These are phyloP conservation scores for Drosophila hawaiiensis DNA, from an alignment of 2,888 invertebrate species.

Conservation along the genomic window DNA sequence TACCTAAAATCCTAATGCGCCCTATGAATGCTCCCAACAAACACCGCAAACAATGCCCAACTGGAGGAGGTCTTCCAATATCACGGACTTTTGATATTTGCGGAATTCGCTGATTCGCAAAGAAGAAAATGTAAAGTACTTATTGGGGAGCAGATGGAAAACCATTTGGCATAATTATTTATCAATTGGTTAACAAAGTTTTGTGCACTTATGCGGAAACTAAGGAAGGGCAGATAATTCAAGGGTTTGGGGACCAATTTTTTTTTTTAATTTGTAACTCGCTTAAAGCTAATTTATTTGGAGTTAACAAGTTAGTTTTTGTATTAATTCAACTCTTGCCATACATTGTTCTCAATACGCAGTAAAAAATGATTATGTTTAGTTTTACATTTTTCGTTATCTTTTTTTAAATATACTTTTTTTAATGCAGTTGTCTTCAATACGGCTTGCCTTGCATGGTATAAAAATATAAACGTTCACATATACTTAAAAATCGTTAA, in stretches of 20 bases:
- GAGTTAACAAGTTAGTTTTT: slow-evolving; percentile 53
- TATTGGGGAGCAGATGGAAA: slow-evolving; percentile 3
- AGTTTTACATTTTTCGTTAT: slow-evolving; percentile 42
- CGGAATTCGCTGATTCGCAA: slow-evolving; percentile 11
- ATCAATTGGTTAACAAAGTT: slow-evolving; percentile 22
- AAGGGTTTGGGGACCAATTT: slow-evolving; percentile 24
- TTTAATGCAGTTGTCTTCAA: slow-evolving; percentile 58
- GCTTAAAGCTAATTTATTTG: slow-evolving; percentile 69
- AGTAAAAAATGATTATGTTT: slow-evolving; percentile 70
- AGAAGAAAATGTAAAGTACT: not conserved
- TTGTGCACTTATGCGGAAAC: slow-evolving; percentile 19
- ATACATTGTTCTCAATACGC: slow-evolving; percentile 46
- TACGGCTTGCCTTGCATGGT: slow-evolving; percentile 70
- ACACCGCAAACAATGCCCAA: not conserved
- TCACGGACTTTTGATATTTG: not conserved
- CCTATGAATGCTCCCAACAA: slow-evolving; percentile 30
- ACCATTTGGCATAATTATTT: slow-evolving; percentile 10
- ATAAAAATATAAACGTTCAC: slow-evolving; percentile 80
- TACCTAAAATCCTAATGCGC: slow-evolving; percentile 42
- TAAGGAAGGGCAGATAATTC: slow-evolving; percentile 14
- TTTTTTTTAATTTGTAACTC: slow-evolving; percentile 1
- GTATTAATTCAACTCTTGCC: slow-evolving; percentile 52
- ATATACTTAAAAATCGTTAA: slow-evolving; percentile 72
- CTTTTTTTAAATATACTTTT: slow-evolving; percentile 37
- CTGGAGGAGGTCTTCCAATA: slow-evolving; percentile 42